Percentiles rank a stretch among this genome's conserved stretches.
Evolutionary conservation across 2,888 invertebrate genomes (phyloP).

Genomic region (Chelonus formosanus): DNA sequence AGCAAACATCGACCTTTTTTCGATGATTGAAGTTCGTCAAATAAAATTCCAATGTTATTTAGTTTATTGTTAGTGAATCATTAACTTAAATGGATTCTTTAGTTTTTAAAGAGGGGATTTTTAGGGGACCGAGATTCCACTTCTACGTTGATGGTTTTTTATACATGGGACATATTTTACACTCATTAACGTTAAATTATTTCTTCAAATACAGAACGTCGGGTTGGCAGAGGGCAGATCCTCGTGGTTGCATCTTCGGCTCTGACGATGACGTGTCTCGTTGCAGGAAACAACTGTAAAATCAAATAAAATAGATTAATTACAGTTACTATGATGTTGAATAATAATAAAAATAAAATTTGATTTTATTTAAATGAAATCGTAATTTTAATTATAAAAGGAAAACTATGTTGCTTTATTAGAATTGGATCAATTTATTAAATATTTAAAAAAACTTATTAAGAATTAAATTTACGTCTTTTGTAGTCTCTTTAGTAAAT

Average conservation of each 20-base stretch:
- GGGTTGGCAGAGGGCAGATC: slow-evolving; percentile 44
- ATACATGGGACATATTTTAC: slow-evolving; percentile 60
- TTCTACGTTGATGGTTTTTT: slow-evolving; percentile 41
- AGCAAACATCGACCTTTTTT: no score
- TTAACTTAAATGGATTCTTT: no score
- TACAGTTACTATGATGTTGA: no score
- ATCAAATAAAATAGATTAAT: slow-evolving; percentile 32
- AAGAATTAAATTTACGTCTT: no score
- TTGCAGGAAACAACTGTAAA: slow-evolving; percentile 45
- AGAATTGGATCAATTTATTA: no score
- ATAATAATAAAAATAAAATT: not conserved
- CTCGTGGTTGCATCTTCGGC: slow-evolving; percentile 44
- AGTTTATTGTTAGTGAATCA: no score
- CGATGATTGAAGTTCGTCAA: no score
- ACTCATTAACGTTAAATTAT: slow-evolving; percentile 54
- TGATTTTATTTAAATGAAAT: not conserved
- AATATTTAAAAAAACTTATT: no score
- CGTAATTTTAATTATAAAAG: no score
- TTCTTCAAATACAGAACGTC: slow-evolving; percentile 45
- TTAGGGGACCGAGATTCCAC: slow-evolving; percentile 39
- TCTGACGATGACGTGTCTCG: slow-evolving; percentile 46
- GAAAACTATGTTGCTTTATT: no score
- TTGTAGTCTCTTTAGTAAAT: no score
- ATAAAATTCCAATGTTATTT: no score
- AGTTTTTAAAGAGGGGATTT: slow-evolving; percentile 43